Evolutionary conservation across 2,113 vertebrate species (phyloP).

Genomic region (Tiliqua scincoides): DNA sequence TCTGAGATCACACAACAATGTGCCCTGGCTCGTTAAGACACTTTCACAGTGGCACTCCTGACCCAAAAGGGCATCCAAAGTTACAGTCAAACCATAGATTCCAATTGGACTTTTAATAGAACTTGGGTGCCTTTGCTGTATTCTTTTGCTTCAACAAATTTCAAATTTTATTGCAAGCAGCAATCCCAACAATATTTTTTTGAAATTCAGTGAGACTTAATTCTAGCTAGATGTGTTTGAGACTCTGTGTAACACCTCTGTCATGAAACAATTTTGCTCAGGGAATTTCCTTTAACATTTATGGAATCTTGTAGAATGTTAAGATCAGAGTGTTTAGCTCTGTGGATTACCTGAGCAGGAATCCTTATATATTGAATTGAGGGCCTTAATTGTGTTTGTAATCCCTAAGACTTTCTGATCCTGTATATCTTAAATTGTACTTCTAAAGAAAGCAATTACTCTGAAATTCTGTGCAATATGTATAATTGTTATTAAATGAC

Average conservation of each 20-base stretch:
- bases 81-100: background rate
- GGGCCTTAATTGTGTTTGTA: background rate
- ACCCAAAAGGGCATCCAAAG: background rate
- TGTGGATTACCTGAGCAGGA: background rate
- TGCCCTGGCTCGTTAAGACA: background rate
- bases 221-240: background rate
- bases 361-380: background rate
- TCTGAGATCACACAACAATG: background rate
- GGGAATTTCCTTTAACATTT: background rate
- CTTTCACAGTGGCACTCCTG: background rate
- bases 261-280: conserved; percentile 1
- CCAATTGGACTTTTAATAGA: background rate
- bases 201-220: background rate
- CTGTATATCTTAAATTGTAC: background rate
- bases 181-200: background rate
- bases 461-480: background rate
- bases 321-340: background rate
- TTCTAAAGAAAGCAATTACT: background rate
- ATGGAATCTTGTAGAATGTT: background rate
- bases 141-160: background rate
- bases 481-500: conserved; percentile 1
- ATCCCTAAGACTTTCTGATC: background rate
- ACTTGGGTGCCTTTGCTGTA: background rate
- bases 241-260: background rate
- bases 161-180: background rate